Evolutionary conservation across 2,888 invertebrate genomes (phyloP).

Genomic region (Eupithecia vulgata): DNA sequence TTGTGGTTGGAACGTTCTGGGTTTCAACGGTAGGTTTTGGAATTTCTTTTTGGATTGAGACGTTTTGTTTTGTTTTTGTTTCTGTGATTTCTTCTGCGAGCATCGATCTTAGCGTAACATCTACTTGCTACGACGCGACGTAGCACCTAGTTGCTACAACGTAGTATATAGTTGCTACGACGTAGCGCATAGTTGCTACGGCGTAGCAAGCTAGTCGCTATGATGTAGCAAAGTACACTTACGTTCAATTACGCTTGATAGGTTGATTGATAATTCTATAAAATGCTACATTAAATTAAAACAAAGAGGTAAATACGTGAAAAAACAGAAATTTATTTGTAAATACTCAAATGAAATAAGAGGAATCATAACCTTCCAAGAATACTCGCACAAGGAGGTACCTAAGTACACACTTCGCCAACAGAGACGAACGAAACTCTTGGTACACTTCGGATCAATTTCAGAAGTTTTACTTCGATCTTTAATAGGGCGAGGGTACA

Average conservation of each 20-base stretch:
- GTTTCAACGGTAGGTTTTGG: background rate
- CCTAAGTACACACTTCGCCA: constrained; percentile 47
- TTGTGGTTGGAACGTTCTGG: constrained; percentile 28
- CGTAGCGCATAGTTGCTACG: too few relatives aligned
- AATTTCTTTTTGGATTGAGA: background rate
- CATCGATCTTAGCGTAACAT: background rate
- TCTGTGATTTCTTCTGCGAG: background rate
- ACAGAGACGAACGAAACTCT: constrained; percentile 58
- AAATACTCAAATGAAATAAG: background rate
- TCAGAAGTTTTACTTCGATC: constrained; percentile 69
- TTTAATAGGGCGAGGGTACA: constrained; percentile 34
- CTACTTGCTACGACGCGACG: background rate
- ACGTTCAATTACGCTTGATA: background rate
- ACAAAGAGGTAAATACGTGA: background rate
- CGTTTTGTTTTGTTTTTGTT: constrained; percentile 9
- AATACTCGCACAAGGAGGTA: constrained; percentile 34
- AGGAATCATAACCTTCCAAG: constrained; percentile 3
- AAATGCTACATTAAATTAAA: background rate
- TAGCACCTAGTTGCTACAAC: background rate
- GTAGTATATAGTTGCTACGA: too few relatives aligned
- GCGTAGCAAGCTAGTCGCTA: background rate
- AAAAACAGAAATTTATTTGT: background rate
- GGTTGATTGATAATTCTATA: background rate
- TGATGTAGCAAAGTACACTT: background rate
- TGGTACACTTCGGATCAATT: constrained; percentile 70